Base-by-base conservation (phyloP, 2,888 invertebrate genomes). In the Cheilosia variabilis region DNA sequence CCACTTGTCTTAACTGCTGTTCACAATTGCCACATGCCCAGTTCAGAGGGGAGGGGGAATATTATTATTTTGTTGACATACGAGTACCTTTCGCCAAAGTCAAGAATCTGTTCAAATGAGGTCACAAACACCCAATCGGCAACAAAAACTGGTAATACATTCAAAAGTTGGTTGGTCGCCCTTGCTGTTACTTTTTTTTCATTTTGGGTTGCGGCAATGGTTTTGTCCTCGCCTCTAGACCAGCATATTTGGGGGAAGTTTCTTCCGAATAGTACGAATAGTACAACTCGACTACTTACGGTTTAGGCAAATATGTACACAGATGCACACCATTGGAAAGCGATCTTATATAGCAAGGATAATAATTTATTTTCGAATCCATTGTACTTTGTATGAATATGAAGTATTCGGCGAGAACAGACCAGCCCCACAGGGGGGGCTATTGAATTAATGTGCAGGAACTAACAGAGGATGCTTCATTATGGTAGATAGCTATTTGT, bases 321-420 rank as follows among this genome's bases (percentile, higher is more conserved):
- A 22, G 22, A 22, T 72, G 68, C 52, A 79, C 50, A 79, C 45
- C 73, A 83, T 73, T 83, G 68, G 52, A 79, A 73, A 79, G 83
- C 79, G 83, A 83, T 83, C 79, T 83, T 73, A 83, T 83, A 79
- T 73, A 73, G 55, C 63, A 79, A 73, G 79, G 79, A 79, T 79
- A 83, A 79, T 83, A 83, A 83, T 79, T 83, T 83, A 73, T 83
- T 83, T 83, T 83, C 66, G 43, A n/a, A 79, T 50, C 53, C 65
- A 65, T 15, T 13, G 27, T 53, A 27, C 24, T 24, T 53, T 52
- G 43, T 60, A 53, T 41, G 15, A 4, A 10, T 19, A 55, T 63
- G 60, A 52, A 72, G 31, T 31, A 31, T 31, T 31, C 50, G 43
- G 34, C 45, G 31, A 22, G 19, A 5, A 52, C 27, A 66, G 53